A percentile compares a stretch with the other conserved stretches of the same genome.
phyloP scores from a whole-genome alignment of 2,113 vertebrate species.

The Semicossyphus pulcher region DNA sequence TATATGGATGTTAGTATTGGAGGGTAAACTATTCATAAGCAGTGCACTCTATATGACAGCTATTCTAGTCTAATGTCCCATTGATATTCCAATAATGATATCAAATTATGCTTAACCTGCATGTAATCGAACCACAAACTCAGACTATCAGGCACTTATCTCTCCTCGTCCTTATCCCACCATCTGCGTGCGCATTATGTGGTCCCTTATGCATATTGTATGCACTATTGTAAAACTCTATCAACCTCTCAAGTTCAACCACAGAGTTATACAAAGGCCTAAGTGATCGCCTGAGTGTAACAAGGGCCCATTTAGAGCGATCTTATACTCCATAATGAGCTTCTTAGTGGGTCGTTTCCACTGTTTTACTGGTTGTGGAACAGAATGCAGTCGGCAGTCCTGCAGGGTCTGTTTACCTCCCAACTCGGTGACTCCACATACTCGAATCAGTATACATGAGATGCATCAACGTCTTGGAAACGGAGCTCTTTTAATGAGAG shows the following conservation, averaged over 20 bases:
- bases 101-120: neutral
- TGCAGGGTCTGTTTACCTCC: conserved; percentile 39
- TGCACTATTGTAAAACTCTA: conserved; percentile 29
- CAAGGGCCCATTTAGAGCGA: conserved; percentile 46
- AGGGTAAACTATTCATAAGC: neutral
- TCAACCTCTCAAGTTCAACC: conserved; percentile 56
- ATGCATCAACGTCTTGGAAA: conserved; percentile 54
- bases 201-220: conserved; percentile 47
- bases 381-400: neutral
- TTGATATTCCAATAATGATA: neutral
- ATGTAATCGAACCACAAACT: conserved; percentile 17
- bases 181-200: conserved; percentile 35
- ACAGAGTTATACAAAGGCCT: conserved; percentile 23
- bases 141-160: neutral
- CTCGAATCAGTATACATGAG: conserved; percentile 61
- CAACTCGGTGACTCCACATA: conserved; percentile 13
- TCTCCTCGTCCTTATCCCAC: conserved; percentile 9
- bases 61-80: neutral
- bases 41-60: neutral
- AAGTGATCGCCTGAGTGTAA: conserved; percentile 44
- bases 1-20: too few species aligned
- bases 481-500: conserved; percentile 63
- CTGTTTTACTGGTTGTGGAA: conserved; percentile 43
- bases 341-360: conserved; percentile 44
- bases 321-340: conserved; percentile 53